These are phyloP conservation scores for Vanessa atalanta DNA, from an alignment of 1,140 invertebrate species.

Conservation along the genomic window DNA sequence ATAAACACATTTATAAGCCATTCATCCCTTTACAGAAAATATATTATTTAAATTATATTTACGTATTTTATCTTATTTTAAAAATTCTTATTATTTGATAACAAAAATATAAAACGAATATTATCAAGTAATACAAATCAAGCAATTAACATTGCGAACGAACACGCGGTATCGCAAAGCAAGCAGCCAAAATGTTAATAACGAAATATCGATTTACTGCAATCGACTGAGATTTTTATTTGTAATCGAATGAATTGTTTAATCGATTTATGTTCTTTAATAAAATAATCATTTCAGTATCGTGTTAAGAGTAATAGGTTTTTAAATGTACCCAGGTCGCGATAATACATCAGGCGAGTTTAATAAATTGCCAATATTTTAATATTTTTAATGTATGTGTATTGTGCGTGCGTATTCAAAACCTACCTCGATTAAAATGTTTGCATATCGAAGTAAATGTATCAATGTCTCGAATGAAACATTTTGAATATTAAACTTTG, in stretches of 20 bases:
- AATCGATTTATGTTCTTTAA: conserved; percentile 56
- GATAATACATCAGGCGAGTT: conserved; percentile 54
- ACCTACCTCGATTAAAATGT: conserved; percentile 53
- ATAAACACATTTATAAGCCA: too few species aligned
- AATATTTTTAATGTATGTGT: conserved; percentile 49
- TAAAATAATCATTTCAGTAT: conserved; percentile 18
- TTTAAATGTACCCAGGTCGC: conserved; percentile 55
- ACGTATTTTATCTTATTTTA: not conserved
- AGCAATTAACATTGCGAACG: conserved; percentile 26
- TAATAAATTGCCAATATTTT: conserved; percentile 53
- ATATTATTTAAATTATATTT: too few species aligned
- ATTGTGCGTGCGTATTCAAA: conserved; percentile 45
- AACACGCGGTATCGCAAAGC: conserved; percentile 12
- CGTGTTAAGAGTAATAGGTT: conserved; percentile 62
- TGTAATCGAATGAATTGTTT: conserved; percentile 52
- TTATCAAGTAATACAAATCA: conserved; percentile 28
- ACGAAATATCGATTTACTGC: conserved; percentile 41
- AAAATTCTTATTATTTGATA: not conserved
- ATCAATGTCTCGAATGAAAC: conserved; percentile 16
- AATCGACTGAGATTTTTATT: conserved; percentile 49
- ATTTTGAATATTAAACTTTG: not conserved
- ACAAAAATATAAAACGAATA: conserved; percentile 23
- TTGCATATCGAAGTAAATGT: conserved; percentile 39
- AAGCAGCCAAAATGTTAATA: conserved; percentile 27
- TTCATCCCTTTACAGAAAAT: too few species aligned